These are phyloP conservation scores for Cataglyphis altisquamis DNA, from an alignment of 2,888 invertebrate species.

Conservation along the genomic window DNA sequence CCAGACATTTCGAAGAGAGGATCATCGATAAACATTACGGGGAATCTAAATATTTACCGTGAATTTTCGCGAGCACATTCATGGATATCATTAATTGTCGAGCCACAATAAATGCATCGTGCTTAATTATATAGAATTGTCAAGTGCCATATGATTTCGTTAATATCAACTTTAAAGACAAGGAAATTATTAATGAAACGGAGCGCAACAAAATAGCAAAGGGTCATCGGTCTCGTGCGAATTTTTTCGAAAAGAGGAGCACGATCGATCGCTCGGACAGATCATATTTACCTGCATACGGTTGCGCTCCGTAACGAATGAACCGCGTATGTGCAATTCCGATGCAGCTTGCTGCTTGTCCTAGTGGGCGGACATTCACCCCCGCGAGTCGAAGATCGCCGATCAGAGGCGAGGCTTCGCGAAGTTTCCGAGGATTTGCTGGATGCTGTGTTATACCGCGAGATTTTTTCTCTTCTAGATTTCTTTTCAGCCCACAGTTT, in stretches of 20 bases:
- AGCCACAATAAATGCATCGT: background rate
- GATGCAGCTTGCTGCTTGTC: slow-evolving; percentile 77
- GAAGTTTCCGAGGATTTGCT: slow-evolving; percentile 62
- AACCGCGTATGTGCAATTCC: slow-evolving; percentile 75
- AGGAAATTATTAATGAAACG: slow-evolving; percentile 1
- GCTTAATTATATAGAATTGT: background rate
- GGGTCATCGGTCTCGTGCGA: slow-evolving; percentile 11
- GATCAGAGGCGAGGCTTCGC: slow-evolving; percentile 81
- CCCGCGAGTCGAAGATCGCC: slow-evolving; percentile 67
- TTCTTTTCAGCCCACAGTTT: slow-evolving; percentile 45
- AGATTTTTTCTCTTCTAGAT: slow-evolving; percentile 47
- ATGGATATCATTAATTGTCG: background rate
- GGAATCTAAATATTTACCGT: background rate
- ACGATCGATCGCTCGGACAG: slow-evolving; percentile 64
- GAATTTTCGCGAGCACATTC: too few species aligned
- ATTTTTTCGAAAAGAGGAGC: slow-evolving; percentile 8
- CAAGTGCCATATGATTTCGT: background rate
- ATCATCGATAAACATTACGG: background rate
- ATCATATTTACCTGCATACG: slow-evolving; percentile 72
- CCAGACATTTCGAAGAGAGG: background rate
- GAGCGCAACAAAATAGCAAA: slow-evolving; percentile 22
- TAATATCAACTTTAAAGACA: background rate
- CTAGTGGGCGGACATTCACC: slow-evolving; percentile 86
- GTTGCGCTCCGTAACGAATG: slow-evolving; percentile 72
- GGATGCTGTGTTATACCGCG: slow-evolving; percentile 55